These are phyloP conservation scores for Acromyrmex heyeri DNA, from an alignment of 1,140 invertebrate species.

Conservation along the genomic window DNA sequence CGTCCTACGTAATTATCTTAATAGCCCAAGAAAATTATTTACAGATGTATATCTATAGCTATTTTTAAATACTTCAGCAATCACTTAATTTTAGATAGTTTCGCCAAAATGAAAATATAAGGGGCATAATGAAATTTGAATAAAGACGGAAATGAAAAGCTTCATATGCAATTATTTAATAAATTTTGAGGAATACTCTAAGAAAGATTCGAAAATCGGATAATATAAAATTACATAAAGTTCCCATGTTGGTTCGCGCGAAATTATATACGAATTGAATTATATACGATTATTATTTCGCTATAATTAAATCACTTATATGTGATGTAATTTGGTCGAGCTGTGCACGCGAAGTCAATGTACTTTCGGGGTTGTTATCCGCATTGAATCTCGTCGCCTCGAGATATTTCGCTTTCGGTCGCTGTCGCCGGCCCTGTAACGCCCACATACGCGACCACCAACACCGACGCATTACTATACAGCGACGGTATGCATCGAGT, in stretches of 20 bases:
- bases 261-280: too few relatives aligned
- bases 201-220: not conserved
- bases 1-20: too few relatives aligned
- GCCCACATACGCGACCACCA: constrained; percentile 61
- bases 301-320: not conserved
- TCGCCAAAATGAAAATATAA: not conserved
- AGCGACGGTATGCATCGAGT: constrained; percentile 81
- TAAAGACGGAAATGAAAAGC: not conserved
- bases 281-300: not conserved
- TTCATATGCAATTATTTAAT: not conserved
- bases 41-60: too few relatives aligned
- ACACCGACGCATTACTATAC: constrained; percentile 69
- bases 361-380: constrained; percentile 52
- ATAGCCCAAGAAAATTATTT: too few relatives aligned
- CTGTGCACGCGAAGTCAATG: constrained; percentile 42
- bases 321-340: constrained; percentile 29
- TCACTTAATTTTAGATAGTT: not conserved
- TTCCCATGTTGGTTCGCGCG: not conserved
- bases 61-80: too few relatives aligned
- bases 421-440: constrained; percentile 65
- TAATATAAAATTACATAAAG: not conserved
- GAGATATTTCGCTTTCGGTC: constrained; percentile 59
- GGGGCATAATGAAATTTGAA: not conserved
- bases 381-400: constrained; percentile 67
- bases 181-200: not conserved